A percentile compares a stretch with the other conserved stretches of the same genome.
Evolutionary conservation across 2,797 vertebrate genomes (phyloP).

Genomic region (Acanthurus leucopareius): DNA sequence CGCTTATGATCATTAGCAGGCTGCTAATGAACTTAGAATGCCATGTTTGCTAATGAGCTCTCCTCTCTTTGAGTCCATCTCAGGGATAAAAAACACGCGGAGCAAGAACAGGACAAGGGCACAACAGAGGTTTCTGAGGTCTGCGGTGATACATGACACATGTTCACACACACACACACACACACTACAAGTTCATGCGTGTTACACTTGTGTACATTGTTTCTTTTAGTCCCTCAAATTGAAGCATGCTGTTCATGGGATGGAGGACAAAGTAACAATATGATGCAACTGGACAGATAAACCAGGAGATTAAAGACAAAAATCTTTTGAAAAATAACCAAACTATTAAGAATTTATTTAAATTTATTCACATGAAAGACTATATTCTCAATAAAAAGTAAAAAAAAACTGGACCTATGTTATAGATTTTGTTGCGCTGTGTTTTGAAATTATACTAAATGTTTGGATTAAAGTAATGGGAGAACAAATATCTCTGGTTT

Average conservation of each 20-base stretch:
- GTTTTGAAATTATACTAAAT: no score
- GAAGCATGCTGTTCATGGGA: constrained; percentile 1
- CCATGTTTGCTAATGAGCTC: constrained; percentile 62
- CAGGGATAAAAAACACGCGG: background rate
- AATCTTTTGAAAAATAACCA: no score
- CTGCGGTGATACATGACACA: background rate
- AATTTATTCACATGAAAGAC: no score
- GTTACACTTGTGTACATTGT: background rate
- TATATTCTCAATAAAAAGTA: no score
- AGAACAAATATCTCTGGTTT: background rate
- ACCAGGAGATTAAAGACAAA: no score
- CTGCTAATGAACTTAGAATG: constrained; percentile 72
- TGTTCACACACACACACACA: no score
- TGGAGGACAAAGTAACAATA: background rate
- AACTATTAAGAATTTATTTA: no score
- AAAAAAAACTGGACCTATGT: no score
- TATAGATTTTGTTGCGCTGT: no score
- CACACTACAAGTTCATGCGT: background rate
- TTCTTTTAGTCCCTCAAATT: background rate
- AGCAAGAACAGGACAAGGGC: background rate
- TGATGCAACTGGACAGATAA: no score
- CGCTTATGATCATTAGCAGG: constrained; percentile 75
- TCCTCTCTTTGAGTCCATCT: constrained; percentile 24
- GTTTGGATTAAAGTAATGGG: no score
- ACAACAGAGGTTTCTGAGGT: background rate